These are phyloP conservation scores for Morone saxatilis DNA, from an alignment of 2,113 vertebrate genomes.

Conservation along the genomic window DNA sequence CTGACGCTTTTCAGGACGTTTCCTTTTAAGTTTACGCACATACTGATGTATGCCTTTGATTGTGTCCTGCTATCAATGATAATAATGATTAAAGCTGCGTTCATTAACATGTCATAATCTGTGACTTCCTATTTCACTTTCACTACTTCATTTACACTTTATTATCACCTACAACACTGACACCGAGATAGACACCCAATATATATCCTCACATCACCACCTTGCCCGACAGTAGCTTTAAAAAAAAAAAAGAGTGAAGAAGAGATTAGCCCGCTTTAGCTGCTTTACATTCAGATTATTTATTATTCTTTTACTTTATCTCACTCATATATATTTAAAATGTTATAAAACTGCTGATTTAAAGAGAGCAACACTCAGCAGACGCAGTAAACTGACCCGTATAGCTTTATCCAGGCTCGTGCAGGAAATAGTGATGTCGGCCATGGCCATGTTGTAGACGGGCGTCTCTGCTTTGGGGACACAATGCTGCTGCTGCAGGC, in stretches of 20 bases:
- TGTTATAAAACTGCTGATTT: not conserved
- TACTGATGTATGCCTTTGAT: too few relatives aligned
- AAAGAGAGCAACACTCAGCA: not conserved
- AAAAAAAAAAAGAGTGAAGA: not conserved
- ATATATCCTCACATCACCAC: not conserved
- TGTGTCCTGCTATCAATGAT: not conserved
- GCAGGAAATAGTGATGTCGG: constrained; percentile 91
- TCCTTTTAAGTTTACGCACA: not conserved
- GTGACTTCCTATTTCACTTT: not conserved
- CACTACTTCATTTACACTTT: too few relatives aligned
- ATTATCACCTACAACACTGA: not conserved
- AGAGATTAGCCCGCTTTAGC: not conserved
- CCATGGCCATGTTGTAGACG: constrained; percentile 96
- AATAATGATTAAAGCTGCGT: not conserved
- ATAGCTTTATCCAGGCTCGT: constrained; percentile 93
- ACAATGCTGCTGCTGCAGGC: constrained; percentile 90
- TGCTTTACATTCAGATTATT: too few relatives aligned
- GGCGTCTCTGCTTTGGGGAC: constrained; percentile 94
- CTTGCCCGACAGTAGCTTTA: not conserved
- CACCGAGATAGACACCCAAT: not conserved
- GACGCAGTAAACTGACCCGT: constrained; percentile 83
- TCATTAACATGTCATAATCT: not conserved
- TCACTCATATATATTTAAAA: not conserved
- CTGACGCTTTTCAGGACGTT: not conserved
- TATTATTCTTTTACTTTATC: too few relatives aligned